Evolutionary conservation across 2,113 vertebrate species (phyloP).

Genomic region (Amia ocellicauda): DNA sequence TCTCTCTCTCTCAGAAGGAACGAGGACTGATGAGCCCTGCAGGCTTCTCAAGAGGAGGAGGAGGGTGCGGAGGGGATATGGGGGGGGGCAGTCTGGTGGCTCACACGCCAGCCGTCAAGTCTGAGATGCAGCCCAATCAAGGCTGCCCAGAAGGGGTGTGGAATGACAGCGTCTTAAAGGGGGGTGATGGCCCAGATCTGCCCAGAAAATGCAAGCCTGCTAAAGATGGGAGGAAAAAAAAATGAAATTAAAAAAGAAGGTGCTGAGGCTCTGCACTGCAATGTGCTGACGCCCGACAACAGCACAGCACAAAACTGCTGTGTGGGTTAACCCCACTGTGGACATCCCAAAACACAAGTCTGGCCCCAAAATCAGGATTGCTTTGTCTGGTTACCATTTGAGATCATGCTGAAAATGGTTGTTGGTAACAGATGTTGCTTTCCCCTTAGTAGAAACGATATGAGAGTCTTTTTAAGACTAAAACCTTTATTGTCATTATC

Average conservation of each 20-base stretch:
- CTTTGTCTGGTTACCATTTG: too few species aligned
- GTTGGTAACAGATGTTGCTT: too few species aligned
- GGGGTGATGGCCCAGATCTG: constrained; percentile 28
- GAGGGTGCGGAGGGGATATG: constrained; percentile 36
- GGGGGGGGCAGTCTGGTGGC: constrained; percentile 40
- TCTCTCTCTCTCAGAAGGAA: constrained; percentile 40
- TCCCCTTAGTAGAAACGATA: too few species aligned
- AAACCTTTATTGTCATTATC: too few species aligned
- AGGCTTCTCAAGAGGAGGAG: not conserved
- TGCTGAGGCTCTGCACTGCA: constrained; percentile 20
- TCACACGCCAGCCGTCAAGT: constrained; percentile 37
- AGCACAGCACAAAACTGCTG: constrained; percentile 1
- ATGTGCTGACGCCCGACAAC: constrained; percentile 18
- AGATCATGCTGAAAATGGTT: too few species aligned
- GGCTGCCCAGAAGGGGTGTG: constrained; percentile 16
- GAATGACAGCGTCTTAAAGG: constrained; percentile 16
- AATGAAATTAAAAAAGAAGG: too few species aligned
- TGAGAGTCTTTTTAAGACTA: too few species aligned
- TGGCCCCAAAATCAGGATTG: not conserved
- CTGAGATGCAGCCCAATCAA: constrained; percentile 19
- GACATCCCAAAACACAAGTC: too few species aligned
- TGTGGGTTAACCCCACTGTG: not conserved
- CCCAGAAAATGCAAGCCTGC: constrained; percentile 10
- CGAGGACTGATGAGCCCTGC: constrained; percentile 42
- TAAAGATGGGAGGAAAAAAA: too few species aligned